These are phyloP conservation scores for Drosophila watanabei DNA, from an alignment of 1,140 invertebrate species.

Conservation along the genomic window DNA sequence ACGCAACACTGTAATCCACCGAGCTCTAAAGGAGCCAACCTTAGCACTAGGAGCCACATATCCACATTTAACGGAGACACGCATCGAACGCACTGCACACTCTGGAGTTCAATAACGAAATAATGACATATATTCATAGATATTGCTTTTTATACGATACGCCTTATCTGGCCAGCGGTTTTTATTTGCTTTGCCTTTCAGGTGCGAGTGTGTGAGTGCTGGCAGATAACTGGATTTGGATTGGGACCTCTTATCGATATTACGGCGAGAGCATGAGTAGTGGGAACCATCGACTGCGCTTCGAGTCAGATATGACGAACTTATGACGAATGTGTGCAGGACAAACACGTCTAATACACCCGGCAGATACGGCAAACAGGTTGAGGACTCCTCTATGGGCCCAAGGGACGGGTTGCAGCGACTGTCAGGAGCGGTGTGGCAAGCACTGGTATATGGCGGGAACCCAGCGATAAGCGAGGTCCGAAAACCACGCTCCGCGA, in stretches of 20 bases:
- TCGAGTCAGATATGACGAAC: constrained; percentile 49
- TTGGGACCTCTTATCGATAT: constrained; percentile 76
- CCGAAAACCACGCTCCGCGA: constrained; percentile 8
- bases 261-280: constrained; percentile 9
- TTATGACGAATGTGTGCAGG: constrained; percentile 61
- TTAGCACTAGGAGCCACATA: constrained; percentile 3
- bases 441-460: neutral
- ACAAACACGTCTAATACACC: constrained; percentile 54
- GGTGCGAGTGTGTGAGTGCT: constrained; percentile 51
- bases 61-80: constrained; percentile 2
- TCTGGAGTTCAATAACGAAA: constrained; percentile 80
- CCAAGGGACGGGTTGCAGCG: constrained; percentile 20
- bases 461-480: constrained; percentile 29
- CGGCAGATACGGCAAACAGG: constrained; percentile 54
- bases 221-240: constrained; percentile 78
- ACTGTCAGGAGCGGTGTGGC: constrained; percentile 1
- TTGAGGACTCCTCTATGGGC: constrained; percentile 7
- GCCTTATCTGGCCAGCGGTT: constrained; percentile 65
- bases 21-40: neutral
- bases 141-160: constrained; percentile 84
- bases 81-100: constrained; percentile 57
- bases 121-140: constrained; percentile 84
- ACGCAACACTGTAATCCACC: constrained; percentile 8
- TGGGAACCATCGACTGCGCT: constrained; percentile 23
- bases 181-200: constrained; percentile 78